Base-by-base conservation (phyloP, 1,140 invertebrate genomes). In the Pogonognathellus flavescens region DNA sequence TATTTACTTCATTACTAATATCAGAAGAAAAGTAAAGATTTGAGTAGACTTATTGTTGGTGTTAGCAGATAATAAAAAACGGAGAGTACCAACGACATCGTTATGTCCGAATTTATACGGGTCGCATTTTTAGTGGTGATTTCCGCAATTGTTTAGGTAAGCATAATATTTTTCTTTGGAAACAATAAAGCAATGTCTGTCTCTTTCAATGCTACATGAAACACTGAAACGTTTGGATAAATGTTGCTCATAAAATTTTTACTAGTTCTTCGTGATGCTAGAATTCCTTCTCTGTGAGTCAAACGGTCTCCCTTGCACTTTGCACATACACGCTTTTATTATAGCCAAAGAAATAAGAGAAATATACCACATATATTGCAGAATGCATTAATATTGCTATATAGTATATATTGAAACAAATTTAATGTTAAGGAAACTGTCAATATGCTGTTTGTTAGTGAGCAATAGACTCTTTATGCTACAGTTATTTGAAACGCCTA, bases 171-270 rank as follows among this genome's bases (percentile, higher is more conserved):
- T 76, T 76, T 18, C 41, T 31, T 49, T 16, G 41, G n/a, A 76
- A 76, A 76, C 70, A 76, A 41, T 76, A 76, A 76, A 76, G 70
- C 41, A 76, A 76, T 76, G 31, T 31, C 10, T 76, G 70, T 76
- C 70, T 49, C 6, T n/a, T n/a, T 49, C 13, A 49, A 76, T 31
- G n/a, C 25, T 14, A 31, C 41, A 76, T 49, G 25, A 76, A 76
- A 76, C 41, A 50, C 41, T 49, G 70, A 18, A 49, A n/a, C 41
- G 31, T 50, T 76, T 8, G 41, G 70, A 76, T 76, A 76, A 76
- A 76, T 76, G 70, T 31, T 18, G 16, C 14, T 50, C 70, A n/a
- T 76, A 76, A 76, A 76, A 76, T 16, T 76, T 76, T 76, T 76
- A 76, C 31, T 76, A 31, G 11, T 14, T 57, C 49, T 76, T 76